Evolutionary conservation across 2,113 vertebrate species (phyloP), one percentile per base, ranked within the genome.

Genomic region (Laticauda colubrina): DNA sequence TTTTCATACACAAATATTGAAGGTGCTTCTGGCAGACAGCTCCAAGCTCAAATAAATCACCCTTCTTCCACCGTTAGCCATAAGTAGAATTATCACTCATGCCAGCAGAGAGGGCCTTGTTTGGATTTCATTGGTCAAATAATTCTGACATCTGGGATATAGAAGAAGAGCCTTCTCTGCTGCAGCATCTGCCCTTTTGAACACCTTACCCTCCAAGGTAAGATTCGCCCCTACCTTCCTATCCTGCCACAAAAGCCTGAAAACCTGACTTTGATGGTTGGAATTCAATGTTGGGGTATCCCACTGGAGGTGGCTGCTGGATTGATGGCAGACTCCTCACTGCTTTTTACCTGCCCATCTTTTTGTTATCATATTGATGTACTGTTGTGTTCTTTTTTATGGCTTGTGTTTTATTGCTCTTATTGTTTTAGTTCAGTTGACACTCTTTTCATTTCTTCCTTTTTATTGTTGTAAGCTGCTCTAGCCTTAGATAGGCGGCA

Each of bases 1-100:
- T 90, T 91, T 91, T 92, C 12, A 81, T 81, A 64, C 15, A 85
- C 0, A 0, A 92, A 85, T 91, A 34, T 3, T 51, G 89, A 57
- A 53, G 90, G 93, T 45, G 85, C 48, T 53, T 87, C 55, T 93
- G 14, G 10, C 34, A 89, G 87, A 0, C 90, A 91, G 23, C 90
- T 43, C 54, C n/a, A 91, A 54, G 12, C 7, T 7, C 26, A 29
- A 87, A 87, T 54, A 18, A 87, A 29, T 26, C 39, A 87, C 2
- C 15, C 3, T 53, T 54, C 1, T 87, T 54, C 15, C 14, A 29
- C 20, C 8, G 15, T 54, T 26, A 87, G 86, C 14, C 51, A 53
- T 51, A 15, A 53, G 10, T 29, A 6, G 86, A 87, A 87, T 87
- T n/a, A 15, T 8, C n/a, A 64, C 11, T 14, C 1, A 2, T 64